Conservation (phyloP, 2,113 vertebrate species). For the Climacteris rufus region DNA sequence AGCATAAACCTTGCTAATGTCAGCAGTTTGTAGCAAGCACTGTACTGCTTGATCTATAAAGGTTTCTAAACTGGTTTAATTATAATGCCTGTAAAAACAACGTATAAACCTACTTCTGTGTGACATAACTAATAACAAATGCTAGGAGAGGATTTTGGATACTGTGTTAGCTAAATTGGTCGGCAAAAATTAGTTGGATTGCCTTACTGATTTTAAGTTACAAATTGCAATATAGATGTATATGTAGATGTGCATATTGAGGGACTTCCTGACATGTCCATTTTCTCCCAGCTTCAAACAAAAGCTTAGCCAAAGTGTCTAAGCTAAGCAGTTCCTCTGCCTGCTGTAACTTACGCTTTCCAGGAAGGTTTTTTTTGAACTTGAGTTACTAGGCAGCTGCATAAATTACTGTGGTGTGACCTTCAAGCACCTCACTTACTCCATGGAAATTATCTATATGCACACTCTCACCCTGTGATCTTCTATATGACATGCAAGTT, state of each 20-base stretch:
- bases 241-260: background rate
- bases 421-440: conserved; percentile 20
- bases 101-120: background rate
- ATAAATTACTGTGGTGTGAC: conserved; percentile 30
- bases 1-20: background rate
- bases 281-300: background rate
- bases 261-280: background rate
- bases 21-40: background rate
- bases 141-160: background rate
- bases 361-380: conserved; percentile 4
- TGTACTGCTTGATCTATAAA: background rate
- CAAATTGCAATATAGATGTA: background rate
- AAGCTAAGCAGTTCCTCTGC: background rate
- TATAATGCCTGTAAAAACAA: background rate
- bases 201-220: background rate
- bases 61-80: background rate
- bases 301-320: background rate
- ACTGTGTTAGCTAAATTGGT: background rate
- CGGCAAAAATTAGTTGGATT: background rate
- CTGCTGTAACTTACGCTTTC: background rate
- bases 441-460: conserved; percentile 15
- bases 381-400: background rate
- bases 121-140: background rate
- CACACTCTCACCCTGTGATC: background rate
- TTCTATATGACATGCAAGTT: background rate